Base-by-base conservation (phyloP, 2,113 vertebrate species). In the Maccullochella peelii region DNA sequence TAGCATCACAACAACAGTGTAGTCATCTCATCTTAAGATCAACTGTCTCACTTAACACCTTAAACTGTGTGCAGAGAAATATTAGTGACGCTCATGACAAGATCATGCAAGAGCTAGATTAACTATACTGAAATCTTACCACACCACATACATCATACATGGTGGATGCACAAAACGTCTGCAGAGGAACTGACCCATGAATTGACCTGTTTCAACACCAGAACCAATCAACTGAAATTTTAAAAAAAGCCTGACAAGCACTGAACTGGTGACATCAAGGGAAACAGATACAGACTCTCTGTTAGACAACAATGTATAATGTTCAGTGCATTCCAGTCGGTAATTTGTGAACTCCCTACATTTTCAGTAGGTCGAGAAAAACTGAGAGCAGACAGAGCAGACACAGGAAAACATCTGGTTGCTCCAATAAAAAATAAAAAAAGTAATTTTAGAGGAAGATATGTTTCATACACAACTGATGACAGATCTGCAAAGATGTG, bases 21-120 rank as follows among this genome's bases (percentile, higher is more conserved):
- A n/a, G 30, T 38, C 36, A 27, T 71, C 68, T 83, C n/a, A 9
- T 55, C 21, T 74, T 47, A 52, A 59, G 16, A 72, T 70, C 33
- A 40, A 21, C 49, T 74, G 44, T 16, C 44, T 68, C 25, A 67
- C n/a, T 30, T 47, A 20, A 50, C 50, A 52, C 6, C 6, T 8
- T 21, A 52, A 33, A 52, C 50, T 21, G 50, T 52, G 8, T 52
- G 50, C 50, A 52, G 18, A 21, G 20, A 49, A 33, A 52, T 15
- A 23, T 58, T 49, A 67, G 44, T 25, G 30, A 49, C 36, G 50
- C n/a, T n/a, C n/a, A n/a, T n/a, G n/a, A n/a, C n/a, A n/a, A n/a
- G n/a, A n/a, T n/a, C n/a, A n/a, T n/a, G 38, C 15, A 47, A 55
- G 21, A 42, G n/a, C 36, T 40, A 50, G 23, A 71, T 38, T 5